Percentiles rank a stretch among this genome's conserved stretches.
These are phyloP conservation scores for Melanerpes aurifrons DNA, from an alignment of 2,113 vertebrate species.

Conservation along the genomic window DNA sequence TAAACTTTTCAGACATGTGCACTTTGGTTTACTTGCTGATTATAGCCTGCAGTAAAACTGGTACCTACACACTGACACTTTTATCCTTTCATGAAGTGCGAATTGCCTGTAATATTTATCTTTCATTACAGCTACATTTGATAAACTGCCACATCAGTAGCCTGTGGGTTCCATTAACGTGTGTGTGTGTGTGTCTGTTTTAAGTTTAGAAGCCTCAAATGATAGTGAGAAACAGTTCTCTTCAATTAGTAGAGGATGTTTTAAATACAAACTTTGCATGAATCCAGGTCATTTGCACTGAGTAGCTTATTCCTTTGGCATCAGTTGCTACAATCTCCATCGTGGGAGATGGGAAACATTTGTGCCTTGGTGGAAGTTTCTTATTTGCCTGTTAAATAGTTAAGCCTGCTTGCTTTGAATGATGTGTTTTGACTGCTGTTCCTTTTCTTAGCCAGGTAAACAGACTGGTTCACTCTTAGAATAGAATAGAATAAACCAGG, in stretches of 20 bases:
- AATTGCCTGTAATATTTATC: constrained; percentile 83
- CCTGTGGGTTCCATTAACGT: constrained; percentile 73
- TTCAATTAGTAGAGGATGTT: constrained; percentile 59
- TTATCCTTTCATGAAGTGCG: constrained; percentile 81
- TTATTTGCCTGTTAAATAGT: constrained; percentile 4
- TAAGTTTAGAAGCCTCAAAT: constrained; percentile 63
- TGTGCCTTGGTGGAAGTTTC: neutral
- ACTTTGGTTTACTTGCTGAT: constrained; percentile 83
- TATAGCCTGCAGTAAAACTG: constrained; percentile 82
- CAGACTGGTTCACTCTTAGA: neutral
- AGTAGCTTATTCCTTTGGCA: constrained; percentile 48
- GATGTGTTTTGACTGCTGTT: constrained; percentile 26
- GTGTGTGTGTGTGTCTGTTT: constrained; percentile 9
- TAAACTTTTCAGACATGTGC: constrained; percentile 82
- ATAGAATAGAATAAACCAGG: no score
- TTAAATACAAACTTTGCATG: constrained; percentile 58
- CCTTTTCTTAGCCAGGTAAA: constrained; percentile 23
- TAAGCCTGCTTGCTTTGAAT: neutral
- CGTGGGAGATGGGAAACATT: constrained; percentile 22
- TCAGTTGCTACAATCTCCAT: constrained; percentile 60
- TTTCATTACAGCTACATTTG: constrained; percentile 81
- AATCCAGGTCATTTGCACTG: constrained; percentile 28
- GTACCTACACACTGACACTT: constrained; percentile 81
- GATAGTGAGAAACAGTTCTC: constrained; percentile 58
- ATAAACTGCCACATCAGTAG: constrained; percentile 80